Evolutionary conservation across 2,888 invertebrate genomes (phyloP), one percentile per base, ranked within the genome.

Genomic region (Phyllotreta striolata): DNA sequence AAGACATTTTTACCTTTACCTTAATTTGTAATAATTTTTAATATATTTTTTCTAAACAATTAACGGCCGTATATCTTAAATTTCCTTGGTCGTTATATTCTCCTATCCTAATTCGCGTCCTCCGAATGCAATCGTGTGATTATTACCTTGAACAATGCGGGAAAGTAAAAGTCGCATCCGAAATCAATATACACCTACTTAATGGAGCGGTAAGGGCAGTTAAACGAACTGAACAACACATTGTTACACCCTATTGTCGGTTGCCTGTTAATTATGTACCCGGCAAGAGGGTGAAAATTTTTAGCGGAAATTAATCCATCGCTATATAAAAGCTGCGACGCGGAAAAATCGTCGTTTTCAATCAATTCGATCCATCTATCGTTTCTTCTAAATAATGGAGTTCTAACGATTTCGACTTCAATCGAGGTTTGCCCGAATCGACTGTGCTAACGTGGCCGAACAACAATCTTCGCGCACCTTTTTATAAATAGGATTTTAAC

Each of bases 401-500:
- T 24, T 14, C 9, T 7, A n/a, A n/a, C 44, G 14, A 44, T n/a
- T 7, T 7, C 14, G 44, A n/a, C 34, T n/a, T 7, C 34, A 9
- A 9, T 47, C 8, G 4, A 47, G 34, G 14, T 7, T 44, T 9
- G 6, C 49, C 49, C n/a, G 12, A 6, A 49, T 6, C 6, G 49
- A 49, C 35, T 35, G 49, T 49, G 12, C 49, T 49, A 49, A 10
- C 10, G 35, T 13, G 24, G 37, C 49, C 12, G 37, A 52, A 63
- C 65, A 70, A 71, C 66, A 72, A 66, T 73, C 66, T 68, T 62
- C 73, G 73, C 72, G 73, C 73, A 72, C 73, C 71, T 73, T 69
- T n/a, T 66, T 72, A 72, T 73, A 72, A 73, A 73, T 73, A 73
- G 73, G 64, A 70, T 52, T 38, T 38, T 38, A 52, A 38, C 70